Evolutionary conservation across 2,888 invertebrate species (phyloP).

Genomic region (Dryobota labecula): DNA sequence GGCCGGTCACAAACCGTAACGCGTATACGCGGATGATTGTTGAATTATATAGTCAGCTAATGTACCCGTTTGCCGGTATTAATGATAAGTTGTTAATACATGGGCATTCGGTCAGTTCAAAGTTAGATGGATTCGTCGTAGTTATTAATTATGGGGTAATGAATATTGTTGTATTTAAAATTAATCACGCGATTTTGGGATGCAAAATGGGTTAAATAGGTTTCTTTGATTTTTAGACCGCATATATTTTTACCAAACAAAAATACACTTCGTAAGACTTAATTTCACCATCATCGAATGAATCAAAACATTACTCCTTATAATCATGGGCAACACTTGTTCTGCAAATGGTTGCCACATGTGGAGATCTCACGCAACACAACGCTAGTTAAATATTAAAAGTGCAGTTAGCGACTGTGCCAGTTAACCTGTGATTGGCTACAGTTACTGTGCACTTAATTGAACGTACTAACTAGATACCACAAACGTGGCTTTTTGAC

Average conservation of each 20-base stretch:
- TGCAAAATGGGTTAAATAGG: background rate
- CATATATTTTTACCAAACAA: background rate
- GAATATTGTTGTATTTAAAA: slow-evolving; percentile 1
- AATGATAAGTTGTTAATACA: slow-evolving; percentile 18
- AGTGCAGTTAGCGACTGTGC: slow-evolving; percentile 78
- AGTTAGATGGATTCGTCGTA: background rate
- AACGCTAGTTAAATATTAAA: slow-evolving; percentile 79
- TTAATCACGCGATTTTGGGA: background rate
- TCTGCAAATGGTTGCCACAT: slow-evolving; percentile 29
- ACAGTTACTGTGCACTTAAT: slow-evolving; percentile 80
- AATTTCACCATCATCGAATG: background rate
- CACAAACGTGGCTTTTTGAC: slow-evolving; percentile 31
- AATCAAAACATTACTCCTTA: background rate
- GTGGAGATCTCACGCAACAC: slow-evolving; percentile 63
- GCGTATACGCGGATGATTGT: slow-evolving; percentile 1
- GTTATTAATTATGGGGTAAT: background rate
- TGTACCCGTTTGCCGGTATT: slow-evolving; percentile 17
- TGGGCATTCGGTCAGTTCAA: slow-evolving; percentile 3
- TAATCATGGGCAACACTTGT: slow-evolving; percentile 25
- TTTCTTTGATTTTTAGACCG: background rate
- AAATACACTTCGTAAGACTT: background rate
- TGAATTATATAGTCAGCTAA: slow-evolving; percentile 40
- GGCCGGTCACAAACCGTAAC: slow-evolving; percentile 26
- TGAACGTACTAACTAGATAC: slow-evolving; percentile 70
- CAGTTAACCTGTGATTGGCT: slow-evolving; percentile 73